Conservation (phyloP, 1,140 invertebrate genomes). For the Rhizoglyphus robini region DNA sequence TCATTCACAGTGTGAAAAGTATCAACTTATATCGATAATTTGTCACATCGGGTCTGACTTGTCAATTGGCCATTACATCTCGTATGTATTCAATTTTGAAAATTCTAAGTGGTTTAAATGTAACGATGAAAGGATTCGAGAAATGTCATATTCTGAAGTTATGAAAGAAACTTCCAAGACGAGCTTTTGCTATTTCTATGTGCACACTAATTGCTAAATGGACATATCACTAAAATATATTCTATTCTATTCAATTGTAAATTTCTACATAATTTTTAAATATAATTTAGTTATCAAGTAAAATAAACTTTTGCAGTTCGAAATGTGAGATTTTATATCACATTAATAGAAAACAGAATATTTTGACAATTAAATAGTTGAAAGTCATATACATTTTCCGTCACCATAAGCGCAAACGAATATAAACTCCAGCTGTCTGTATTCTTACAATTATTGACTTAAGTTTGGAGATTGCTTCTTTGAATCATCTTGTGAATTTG, state of each 20-base stretch:
- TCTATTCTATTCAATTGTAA: too few species aligned
- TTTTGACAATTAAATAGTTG: too few species aligned
- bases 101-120: slow-evolving; percentile 13
- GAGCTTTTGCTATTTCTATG: slow-evolving; percentile 19
- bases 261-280: too few species aligned
- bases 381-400: not conserved
- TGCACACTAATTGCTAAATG: not conserved
- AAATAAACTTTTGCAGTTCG: not conserved
- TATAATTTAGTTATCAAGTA: too few species aligned
- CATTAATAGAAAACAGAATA: too few species aligned
- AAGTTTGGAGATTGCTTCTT: slow-evolving; percentile 14
- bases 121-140: slow-evolving; percentile 14
- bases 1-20: slow-evolving; percentile 7
- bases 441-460: not conserved
- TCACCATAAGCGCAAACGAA: too few species aligned
- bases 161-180: not conserved
- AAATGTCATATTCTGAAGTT: not conserved
- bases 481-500: slow-evolving; percentile 13
- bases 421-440: too few species aligned
- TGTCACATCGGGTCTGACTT: slow-evolving; percentile 16
- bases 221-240: too few species aligned
- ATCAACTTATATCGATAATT: slow-evolving; percentile 19
- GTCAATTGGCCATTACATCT: slow-evolving; percentile 16
- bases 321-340: not conserved
- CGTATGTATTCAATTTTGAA: slow-evolving; percentile 15